Evolutionary conservation across 2,888 invertebrate species (phyloP), one percentile per base, ranked within the genome.

Genomic region (Leistus spinibarbis): DNA sequence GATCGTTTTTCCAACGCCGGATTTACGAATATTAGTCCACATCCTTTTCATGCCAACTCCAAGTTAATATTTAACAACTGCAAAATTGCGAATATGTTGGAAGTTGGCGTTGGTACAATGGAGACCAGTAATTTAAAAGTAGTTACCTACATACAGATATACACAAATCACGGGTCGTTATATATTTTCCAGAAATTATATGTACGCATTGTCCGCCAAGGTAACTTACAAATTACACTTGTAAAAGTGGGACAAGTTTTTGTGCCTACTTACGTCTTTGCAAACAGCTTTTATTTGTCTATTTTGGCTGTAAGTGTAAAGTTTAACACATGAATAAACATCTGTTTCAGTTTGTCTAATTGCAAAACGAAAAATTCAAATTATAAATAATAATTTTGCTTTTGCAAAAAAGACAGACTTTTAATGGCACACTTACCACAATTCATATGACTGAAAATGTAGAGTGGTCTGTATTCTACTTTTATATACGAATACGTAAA

Each of bases 61-160:
- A 40, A 40, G 40, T 40, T 40, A 40, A 40, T 40, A 40, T 40
- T 40, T 40, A 40, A 54, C 19, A 22, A 23, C 63, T 54, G n/a
- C 53, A 40, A 71, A 71, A 73, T 67, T 67, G 54, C 67, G 16
- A 13, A 54, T 57, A 73, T 40, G 40, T 40, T 40, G 40, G 40
- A 40, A 40, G 40, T 40, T 40, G 40, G 40, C 40, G 40, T 40
- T 13, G 40, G 40, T 40, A 60, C 73, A 60, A 73, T 66, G 67
- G 67, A 73, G 22, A 73, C 73, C 67, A 53, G 67, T 67, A 73
- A 73, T 73, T 73, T 73, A 67, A 73, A 73, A 73, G 71, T 71
- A 71, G 65, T 71, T 71, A 71, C 65, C 67, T 54, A 72, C 71
- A 64, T 66, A 72, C 17, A 56, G 65, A 72, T 56, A 72, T 56